These are phyloP conservation scores for Dasyprocta punctata DNA, from an alignment of 2,113 vertebrate genomes.

Conservation along the genomic window DNA sequence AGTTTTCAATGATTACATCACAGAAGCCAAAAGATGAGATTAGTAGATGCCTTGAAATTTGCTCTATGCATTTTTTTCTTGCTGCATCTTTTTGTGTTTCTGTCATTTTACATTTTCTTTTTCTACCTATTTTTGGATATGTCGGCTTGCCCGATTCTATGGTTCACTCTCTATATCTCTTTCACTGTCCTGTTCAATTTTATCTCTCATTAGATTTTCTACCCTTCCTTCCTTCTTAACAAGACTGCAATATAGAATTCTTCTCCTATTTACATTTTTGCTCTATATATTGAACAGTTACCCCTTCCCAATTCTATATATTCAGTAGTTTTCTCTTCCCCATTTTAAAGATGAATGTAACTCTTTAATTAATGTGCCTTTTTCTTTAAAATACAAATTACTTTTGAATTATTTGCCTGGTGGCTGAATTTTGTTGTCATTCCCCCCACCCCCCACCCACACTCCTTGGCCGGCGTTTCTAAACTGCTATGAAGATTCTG, in stretches of 20 bases:
- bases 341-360: slow-evolving; percentile 10
- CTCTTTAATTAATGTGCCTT: slow-evolving; percentile 14
- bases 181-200: background rate
- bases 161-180: background rate
- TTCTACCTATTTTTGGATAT: background rate
- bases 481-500: background rate
- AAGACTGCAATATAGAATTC: background rate
- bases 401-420: background rate
- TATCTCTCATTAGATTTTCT: background rate
- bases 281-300: background rate
- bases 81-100: background rate
- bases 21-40: background rate
- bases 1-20: background rate
- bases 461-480: background rate
- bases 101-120: background rate
- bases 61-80: background rate
- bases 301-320: background rate
- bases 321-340: slow-evolving; percentile 15
- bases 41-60: background rate
- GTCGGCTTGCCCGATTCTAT: background rate
- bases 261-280: background rate
- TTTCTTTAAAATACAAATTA: slow-evolving; percentile 39
- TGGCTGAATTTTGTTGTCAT: background rate
- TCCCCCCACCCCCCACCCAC: background rate
- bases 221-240: background rate